Conservation (phyloP, 2,113 vertebrate genomes). For the Sardina pilchardus region DNA sequence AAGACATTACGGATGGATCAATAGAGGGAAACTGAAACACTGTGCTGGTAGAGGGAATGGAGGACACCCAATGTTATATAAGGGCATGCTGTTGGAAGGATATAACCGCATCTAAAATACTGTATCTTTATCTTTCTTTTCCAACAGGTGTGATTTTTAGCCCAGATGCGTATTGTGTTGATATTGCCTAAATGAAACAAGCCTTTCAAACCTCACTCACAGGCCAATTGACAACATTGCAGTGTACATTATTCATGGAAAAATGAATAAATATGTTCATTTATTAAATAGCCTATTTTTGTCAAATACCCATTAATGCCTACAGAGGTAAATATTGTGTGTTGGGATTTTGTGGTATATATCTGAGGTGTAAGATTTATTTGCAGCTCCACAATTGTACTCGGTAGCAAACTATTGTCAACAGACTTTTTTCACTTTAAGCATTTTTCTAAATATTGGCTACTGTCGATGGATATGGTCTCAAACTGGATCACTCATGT, state of each 20-base stretch:
- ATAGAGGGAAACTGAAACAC: neutral
- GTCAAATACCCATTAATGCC: neutral
- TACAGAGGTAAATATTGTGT: neutral
- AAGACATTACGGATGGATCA: neutral
- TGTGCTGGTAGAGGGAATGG: neutral
- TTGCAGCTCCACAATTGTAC: neutral
- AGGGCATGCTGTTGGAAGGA: conserved; percentile 6
- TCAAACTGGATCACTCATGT: neutral
- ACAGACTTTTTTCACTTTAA: neutral
- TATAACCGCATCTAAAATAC: conserved; percentile 34
- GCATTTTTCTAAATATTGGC: neutral
- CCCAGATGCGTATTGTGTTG: conserved; percentile 35
- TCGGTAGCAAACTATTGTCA: neutral
- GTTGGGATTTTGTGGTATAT: conserved; percentile 1
- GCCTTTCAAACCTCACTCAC: conserved; percentile 35
- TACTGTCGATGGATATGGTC: neutral
- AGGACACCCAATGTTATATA: neutral
- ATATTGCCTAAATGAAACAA: conserved; percentile 34
- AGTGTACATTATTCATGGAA: conserved; percentile 54
- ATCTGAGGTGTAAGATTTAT: conserved; percentile 2
- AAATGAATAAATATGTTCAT: conserved; percentile 52
- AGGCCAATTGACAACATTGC: conserved; percentile 46
- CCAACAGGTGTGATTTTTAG: conserved; percentile 57
- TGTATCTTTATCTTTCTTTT: conserved; percentile 40
- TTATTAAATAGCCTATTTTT: neutral